Evolutionary conservation across 2,888 invertebrate species (phyloP).

Genomic region (Onchidella celtica): DNA sequence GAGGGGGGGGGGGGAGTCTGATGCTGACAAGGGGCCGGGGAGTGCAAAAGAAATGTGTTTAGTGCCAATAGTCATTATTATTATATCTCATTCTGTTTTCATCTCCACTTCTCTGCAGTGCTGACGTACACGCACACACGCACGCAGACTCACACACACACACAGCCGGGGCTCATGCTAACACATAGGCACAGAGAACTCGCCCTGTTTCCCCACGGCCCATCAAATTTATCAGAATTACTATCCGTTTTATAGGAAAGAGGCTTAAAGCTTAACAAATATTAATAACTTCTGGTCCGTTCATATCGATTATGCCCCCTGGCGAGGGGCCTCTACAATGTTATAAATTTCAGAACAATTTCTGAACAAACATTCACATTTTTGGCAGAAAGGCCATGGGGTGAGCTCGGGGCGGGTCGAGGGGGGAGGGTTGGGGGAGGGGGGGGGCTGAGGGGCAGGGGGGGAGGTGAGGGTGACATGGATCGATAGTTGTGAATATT

Average conservation of each 20-base stretch:
- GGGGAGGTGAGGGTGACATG: not conserved
- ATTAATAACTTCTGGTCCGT: conserved; percentile 49
- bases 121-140: conserved; percentile 9
- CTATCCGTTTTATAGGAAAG: conserved; percentile 43
- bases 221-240: conserved; percentile 48
- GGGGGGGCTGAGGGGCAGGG: no score
- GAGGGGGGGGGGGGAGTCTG: no score
- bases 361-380: conserved; percentile 45
- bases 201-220: not conserved
- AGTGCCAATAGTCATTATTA: no score
- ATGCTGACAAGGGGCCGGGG: no score
- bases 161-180: no score
- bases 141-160: conserved; percentile 2
- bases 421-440: not conserved
- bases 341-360: conserved; percentile 50
- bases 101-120: not conserved
- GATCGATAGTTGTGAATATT: conserved; percentile 18
- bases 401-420: not conserved
- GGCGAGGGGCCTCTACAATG: conserved; percentile 37
- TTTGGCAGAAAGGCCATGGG: conserved; percentile 30
- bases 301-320: conserved; percentile 46
- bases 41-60: no score
- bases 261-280: conserved; percentile 49
- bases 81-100: no score
- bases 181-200: no score